Percentiles rank a stretch among this genome's conserved stretches.
phyloP scores from a whole-genome alignment of 2,888 invertebrate species.

The Ctenicera cuprea region DNA sequence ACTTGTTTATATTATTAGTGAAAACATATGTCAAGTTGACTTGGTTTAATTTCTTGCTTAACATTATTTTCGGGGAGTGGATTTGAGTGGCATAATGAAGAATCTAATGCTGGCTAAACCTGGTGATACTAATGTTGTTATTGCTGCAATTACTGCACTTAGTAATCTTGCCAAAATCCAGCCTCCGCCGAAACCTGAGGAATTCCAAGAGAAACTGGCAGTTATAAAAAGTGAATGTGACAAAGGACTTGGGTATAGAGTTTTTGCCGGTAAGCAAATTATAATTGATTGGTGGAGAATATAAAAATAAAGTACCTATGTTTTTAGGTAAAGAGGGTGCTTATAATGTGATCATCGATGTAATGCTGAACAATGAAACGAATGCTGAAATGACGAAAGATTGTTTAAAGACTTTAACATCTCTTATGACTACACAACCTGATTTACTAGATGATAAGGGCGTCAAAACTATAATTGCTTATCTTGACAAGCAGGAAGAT shows the following conservation, averaged over 20 bases:
- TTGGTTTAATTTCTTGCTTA: too few species aligned
- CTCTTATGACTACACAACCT: slow-evolving; percentile 87
- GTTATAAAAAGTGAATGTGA: slow-evolving; percentile 76
- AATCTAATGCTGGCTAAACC: slow-evolving; percentile 77
- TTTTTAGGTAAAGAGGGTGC: slow-evolving; percentile 79
- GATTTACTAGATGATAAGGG: slow-evolving; percentile 85
- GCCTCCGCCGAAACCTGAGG: slow-evolving; percentile 54
- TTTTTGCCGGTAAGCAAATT: slow-evolving; percentile 80
- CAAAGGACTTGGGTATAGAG: slow-evolving; percentile 83
- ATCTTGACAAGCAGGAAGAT: slow-evolving; percentile 76
- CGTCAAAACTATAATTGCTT: slow-evolving; percentile 77
- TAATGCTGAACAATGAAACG: slow-evolving; percentile 73
- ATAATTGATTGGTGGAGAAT: neutral
- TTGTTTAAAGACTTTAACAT: slow-evolving; percentile 75
- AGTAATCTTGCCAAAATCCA: slow-evolving; percentile 70
- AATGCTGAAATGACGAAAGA: slow-evolving; percentile 65
- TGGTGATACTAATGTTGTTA: slow-evolving; percentile 75
- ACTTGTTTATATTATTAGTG: too few species aligned
- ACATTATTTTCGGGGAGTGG: slow-evolving; percentile 81
- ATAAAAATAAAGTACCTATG: slow-evolving; percentile 4
- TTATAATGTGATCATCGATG: slow-evolving; percentile 78
- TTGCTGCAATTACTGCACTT: slow-evolving; percentile 74
- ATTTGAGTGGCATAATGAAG: slow-evolving; percentile 87
- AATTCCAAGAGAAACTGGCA: slow-evolving; percentile 58
- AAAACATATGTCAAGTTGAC: too few species aligned